A percentile compares a stretch with the other conserved stretches of the same genome.
phyloP scores from a whole-genome alignment of 2,113 vertebrate species.

The Cyanoderma ruficeps region DNA sequence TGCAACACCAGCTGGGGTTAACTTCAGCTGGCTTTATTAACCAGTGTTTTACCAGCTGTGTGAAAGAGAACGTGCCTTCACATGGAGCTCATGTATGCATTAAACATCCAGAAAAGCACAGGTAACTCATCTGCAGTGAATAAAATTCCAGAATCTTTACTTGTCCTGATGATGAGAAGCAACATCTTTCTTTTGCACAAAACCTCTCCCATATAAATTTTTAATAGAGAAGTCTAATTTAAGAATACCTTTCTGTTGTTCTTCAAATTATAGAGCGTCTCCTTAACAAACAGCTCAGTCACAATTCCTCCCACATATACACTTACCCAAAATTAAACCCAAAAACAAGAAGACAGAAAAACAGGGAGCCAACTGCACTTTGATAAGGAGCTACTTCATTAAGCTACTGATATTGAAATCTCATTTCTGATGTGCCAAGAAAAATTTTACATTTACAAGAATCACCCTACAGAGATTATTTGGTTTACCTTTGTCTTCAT shows the following conservation, averaged over 20 bases:
- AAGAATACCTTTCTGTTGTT: not conserved
- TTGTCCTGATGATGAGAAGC: not conserved
- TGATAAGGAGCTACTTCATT: not conserved
- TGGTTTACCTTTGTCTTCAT: not conserved
- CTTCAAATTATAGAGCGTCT: not conserved
- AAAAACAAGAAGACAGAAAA: not conserved
- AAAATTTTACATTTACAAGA: not conserved
- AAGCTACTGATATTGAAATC: not conserved
- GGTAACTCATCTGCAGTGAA: not conserved
- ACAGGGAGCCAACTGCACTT: not conserved
- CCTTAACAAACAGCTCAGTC: not conserved
- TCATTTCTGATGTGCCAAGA: not conserved
- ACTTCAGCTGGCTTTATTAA: not conserved
- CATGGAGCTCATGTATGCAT: not conserved
- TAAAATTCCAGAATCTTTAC: not conserved
- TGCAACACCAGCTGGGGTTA: not conserved
- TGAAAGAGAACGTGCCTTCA: accelerated
- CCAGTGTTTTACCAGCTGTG: not conserved
- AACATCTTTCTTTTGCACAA: not conserved
- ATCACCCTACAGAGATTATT: not conserved
- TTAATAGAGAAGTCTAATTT: not conserved
- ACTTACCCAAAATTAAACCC: not conserved
- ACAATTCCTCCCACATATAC: not conserved
- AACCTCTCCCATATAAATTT: not conserved
- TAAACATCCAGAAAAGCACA: not conserved